phyloP scores from a whole-genome alignment of 1,140 invertebrate genomes.

The Cheumatopsyche charites region DNA sequence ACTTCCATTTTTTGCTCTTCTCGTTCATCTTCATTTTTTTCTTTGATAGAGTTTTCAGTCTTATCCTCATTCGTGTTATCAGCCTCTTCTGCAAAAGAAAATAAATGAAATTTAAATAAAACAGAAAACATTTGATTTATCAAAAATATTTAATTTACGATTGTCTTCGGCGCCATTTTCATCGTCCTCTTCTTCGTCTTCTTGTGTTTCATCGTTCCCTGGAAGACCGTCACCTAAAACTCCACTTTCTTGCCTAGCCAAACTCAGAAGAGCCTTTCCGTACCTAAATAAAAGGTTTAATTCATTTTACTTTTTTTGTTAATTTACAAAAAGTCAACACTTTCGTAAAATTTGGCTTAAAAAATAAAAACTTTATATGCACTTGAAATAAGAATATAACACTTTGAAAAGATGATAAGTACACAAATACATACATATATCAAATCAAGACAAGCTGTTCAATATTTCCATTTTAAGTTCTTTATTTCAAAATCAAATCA shows the following conservation, averaged over 20 bases:
- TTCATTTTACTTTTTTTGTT: too few species aligned
- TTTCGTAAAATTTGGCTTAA: neutral
- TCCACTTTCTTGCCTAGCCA: slow-evolving; percentile 79
- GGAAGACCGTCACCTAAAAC: slow-evolving; percentile 78
- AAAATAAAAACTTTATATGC: neutral
- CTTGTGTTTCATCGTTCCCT: slow-evolving; percentile 64
- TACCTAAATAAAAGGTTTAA: too few species aligned
- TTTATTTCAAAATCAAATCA: too few species aligned
- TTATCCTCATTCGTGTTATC: slow-evolving; percentile 32
- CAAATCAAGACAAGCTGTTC: too few species aligned
- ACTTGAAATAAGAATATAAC: too few species aligned
- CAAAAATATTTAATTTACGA: neutral
- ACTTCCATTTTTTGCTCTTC: neutral
- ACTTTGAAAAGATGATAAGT: slow-evolving; percentile 15
- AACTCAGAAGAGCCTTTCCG: slow-evolving; percentile 79
- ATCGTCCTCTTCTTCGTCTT: slow-evolving; percentile 61
- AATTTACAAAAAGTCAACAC: too few species aligned
- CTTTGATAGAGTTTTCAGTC: slow-evolving; percentile 33
- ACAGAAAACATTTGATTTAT: neutral
- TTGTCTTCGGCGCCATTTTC: slow-evolving; percentile 53
- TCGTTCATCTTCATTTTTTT: slow-evolving; percentile 38
- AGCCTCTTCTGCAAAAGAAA: slow-evolving; percentile 36
- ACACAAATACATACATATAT: too few species aligned
- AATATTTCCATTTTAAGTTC: too few species aligned
- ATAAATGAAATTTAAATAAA: neutral